phyloP scores from a whole-genome alignment of 1,140 invertebrate species.

The Chrysopa pallens region DNA sequence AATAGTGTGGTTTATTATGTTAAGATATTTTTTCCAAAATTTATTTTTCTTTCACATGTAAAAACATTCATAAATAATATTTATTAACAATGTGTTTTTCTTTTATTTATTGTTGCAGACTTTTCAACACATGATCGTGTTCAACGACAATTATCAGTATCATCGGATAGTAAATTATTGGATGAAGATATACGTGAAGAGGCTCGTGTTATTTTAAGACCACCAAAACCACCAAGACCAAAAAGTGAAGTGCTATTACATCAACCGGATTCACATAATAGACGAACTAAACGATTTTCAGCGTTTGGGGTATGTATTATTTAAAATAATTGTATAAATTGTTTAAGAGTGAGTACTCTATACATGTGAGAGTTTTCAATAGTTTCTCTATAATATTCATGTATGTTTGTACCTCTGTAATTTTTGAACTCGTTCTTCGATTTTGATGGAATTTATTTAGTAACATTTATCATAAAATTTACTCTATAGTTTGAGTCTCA shows the following conservation, averaged over 20 bases:
- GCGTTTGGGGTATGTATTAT: conserved; percentile 66
- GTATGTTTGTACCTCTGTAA: too few species aligned
- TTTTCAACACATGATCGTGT: conserved; percentile 45
- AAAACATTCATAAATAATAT: background rate
- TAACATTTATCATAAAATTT: too few species aligned
- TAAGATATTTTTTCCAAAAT: too few species aligned
- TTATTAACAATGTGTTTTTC: conserved; percentile 16
- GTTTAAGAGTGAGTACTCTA: too few species aligned
- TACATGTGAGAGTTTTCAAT: too few species aligned
- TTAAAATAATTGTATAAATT: too few species aligned
- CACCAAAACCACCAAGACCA: conserved; percentile 70
- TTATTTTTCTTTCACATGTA: too few species aligned
- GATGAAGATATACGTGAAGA: conserved; percentile 72
- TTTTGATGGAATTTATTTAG: too few species aligned
- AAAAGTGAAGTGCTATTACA: conserved; percentile 77
- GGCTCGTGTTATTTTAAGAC: conserved; percentile 67
- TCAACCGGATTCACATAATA: conserved; percentile 29
- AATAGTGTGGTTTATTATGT: too few species aligned
- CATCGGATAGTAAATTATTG: conserved; percentile 74
- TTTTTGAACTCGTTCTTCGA: too few species aligned
- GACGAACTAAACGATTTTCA: conserved; percentile 72
- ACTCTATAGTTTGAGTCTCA: too few species aligned
- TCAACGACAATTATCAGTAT: conserved; percentile 72
- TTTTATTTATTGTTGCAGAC: conserved; percentile 53
- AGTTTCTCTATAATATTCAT: too few species aligned